phyloP scores from a whole-genome alignment of 2,888 invertebrate genomes.

The Eretmocerus hayati region DNA sequence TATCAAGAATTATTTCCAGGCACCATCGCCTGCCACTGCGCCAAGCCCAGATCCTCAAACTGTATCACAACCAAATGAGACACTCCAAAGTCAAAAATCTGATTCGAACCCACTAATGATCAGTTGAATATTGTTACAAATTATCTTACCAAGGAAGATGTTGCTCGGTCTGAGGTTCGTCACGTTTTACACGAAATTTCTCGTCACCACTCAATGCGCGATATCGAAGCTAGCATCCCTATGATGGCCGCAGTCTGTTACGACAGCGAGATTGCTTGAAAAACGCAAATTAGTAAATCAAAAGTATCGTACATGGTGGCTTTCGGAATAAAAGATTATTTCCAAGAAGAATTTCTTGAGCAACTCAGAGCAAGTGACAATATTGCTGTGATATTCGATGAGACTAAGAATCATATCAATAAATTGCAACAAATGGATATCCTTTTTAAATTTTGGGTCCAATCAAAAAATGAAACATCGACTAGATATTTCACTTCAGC shows the following conservation, averaged over 20 bases:
- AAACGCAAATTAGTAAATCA: not conserved
- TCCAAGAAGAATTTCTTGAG: not conserved
- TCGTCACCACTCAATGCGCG: not conserved
- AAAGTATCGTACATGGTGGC: not conserved
- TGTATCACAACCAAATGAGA: no score
- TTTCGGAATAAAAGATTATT: not conserved
- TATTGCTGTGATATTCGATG: not conserved
- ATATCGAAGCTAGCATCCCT: not conserved
- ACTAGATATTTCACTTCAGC: not conserved
- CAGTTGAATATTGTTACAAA: no score
- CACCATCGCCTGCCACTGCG: no score
- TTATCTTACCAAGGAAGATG: not conserved
- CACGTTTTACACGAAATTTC: not conserved
- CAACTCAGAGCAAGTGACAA: not conserved
- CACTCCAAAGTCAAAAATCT: no score
- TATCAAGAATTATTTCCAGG: no score
- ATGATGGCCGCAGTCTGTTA: not conserved
- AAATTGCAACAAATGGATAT: slow-evolving; percentile 2
- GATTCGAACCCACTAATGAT: no score
- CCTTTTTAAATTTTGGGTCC: not conserved
- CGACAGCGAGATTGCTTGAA: not conserved
- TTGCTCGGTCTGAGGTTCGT: not conserved
- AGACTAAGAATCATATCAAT: not conserved
- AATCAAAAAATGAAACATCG: not conserved
- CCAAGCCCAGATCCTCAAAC: no score